Percentiles rank a stretch among this genome's conserved stretches.
Evolutionary conservation across 30 jellyfish, hydroid and myxozoan species (phyloP).

Genomic region (Hydractinia symbiolongicarpus): DNA sequence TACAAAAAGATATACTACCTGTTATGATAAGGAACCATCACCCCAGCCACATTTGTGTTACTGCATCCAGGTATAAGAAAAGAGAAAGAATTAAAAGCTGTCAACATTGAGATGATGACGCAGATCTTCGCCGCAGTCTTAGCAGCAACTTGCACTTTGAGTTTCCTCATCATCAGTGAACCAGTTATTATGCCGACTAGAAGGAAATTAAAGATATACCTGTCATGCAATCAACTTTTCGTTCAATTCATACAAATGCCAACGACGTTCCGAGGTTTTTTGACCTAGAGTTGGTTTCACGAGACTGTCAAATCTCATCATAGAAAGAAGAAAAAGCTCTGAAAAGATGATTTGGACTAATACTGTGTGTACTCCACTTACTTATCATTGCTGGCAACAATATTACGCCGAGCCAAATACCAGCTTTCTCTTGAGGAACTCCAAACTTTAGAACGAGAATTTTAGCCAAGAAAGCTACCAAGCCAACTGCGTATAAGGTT

Average conservation of each 20-base stretch:
- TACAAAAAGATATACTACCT: conserved; percentile 27
- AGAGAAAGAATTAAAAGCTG: conserved; percentile 36
- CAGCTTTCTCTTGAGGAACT: conserved; percentile 43
- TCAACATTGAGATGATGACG: conserved; percentile 28
- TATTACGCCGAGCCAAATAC: conserved; percentile 48
- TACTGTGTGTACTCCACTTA: not conserved
- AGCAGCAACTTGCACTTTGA: conserved; percentile 45
- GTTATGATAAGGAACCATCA: conserved; percentile 64
- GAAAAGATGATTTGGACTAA: too few relatives aligned
- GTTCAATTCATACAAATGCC: too few relatives aligned
- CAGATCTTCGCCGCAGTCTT: conserved; percentile 65
- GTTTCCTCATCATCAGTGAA: conserved; percentile 58
- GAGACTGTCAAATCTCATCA: too few relatives aligned
- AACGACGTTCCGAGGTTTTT: too few relatives aligned
- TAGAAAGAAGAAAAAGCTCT: too few relatives aligned
- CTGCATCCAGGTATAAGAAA: conserved; percentile 83
- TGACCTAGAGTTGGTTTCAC: too few relatives aligned
- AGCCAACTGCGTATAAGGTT: conserved; percentile 48
- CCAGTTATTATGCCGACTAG: conserved; percentile 80
- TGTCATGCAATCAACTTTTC: not conserved
- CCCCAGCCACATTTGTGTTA: conserved; percentile 74
- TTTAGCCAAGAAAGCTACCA: conserved; percentile 60
- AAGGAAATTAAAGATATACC: not conserved
- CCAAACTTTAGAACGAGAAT: conserved; percentile 64
- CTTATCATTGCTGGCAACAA: conserved; percentile 83